Evolutionary conservation across 1,140 invertebrate species (phyloP), one percentile per base, ranked within the genome.

Genomic region (Phymorhynchus buccinoides): DNA sequence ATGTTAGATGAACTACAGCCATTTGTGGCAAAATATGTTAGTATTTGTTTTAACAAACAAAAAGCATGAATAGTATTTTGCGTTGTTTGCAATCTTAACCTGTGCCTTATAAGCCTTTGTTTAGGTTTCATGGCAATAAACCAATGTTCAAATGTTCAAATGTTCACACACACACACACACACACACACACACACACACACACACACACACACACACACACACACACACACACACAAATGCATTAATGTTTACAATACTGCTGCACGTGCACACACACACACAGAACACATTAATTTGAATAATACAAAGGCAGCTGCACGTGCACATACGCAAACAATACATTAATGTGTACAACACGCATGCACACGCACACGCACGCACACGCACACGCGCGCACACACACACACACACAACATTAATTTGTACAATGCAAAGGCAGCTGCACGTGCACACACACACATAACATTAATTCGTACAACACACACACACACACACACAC

Each of bases 401-500:
- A 35, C n/a, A 73, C 22, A 27, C 56, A 73, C 71, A 35, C 71
- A 73, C 32, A 73, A n/a, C n/a, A n/a, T n/a, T n/a, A n/a, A n/a
- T n/a, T n/a, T n/a, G n/a, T n/a, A n/a, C n/a, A n/a, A 73, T 32
- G 37, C 71, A 35, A n/a, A 35, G 30, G 22, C 71, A 35, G 4
- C 4, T 3, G 37, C 71, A 35, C 71, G 37, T 27, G 35, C 39
- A 42, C 75, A 30, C 39, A 78, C 75, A 78, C 39, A 35, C 71
- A 73, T 22, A 73, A n/a, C n/a, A n/a, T n/a, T n/a, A n/a, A n/a
- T n/a, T n/a, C n/a, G n/a, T n/a, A n/a, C n/a, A n/a, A 73, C 75
- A 78, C 39, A 78, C 9, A 42, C 75, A 78, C n/a, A 30, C n/a
- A 42, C 75, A 78, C 39, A 78, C 39, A 42, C 37, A 42, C 75